Evolutionary conservation across 1,140 invertebrate genomes (phyloP).

Genomic region (Phenacoccus solenopsis): DNA sequence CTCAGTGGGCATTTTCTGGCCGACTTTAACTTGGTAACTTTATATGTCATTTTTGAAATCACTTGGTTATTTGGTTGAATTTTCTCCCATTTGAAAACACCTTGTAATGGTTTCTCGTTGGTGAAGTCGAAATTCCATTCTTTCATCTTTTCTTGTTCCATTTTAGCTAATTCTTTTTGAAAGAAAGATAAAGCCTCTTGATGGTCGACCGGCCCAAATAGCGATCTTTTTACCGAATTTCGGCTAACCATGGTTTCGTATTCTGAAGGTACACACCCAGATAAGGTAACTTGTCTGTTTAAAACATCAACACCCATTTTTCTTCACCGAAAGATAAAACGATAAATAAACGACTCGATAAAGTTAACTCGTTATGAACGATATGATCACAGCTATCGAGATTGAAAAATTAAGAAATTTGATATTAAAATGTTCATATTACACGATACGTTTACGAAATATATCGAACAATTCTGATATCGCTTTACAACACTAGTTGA

Average conservation of each 20-base stretch:
- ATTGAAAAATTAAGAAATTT: not conserved
- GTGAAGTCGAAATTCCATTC: not conserved
- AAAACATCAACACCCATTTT: not conserved
- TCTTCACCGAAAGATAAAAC: not conserved
- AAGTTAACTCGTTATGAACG: too few species aligned
- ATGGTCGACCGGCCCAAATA: not conserved
- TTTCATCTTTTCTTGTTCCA: not conserved
- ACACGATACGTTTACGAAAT: not conserved
- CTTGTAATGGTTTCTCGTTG: not conserved
- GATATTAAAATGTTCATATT: too few species aligned
- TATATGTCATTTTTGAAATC: not conserved
- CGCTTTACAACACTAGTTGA: not conserved
- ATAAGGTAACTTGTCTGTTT: not conserved
- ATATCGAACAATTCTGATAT: not conserved
- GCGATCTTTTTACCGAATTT: not conserved
- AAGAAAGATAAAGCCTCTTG: not conserved
- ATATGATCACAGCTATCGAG: too few species aligned
- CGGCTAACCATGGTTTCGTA: not conserved
- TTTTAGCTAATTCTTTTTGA: not conserved
- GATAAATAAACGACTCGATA: too few species aligned
- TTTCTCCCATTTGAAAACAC: not conserved
- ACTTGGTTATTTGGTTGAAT: not conserved
- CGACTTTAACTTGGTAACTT: not conserved
- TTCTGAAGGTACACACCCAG: not conserved
- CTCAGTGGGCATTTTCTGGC: not conserved